phyloP scores from a whole-genome alignment of 2,113 vertebrate species.

The Thalassarche chlororhynchos region DNA sequence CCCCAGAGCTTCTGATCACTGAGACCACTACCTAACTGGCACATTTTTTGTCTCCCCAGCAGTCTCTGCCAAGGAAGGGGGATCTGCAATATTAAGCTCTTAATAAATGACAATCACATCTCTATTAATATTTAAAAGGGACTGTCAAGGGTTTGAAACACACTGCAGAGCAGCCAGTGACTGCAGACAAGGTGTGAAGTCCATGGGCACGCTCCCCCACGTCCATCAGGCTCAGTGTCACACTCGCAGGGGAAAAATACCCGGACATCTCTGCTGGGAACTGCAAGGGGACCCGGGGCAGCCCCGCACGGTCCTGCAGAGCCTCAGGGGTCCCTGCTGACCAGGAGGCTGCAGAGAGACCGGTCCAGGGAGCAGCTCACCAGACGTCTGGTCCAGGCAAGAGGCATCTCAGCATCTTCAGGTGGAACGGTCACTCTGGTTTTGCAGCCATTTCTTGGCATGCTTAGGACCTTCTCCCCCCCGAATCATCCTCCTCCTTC shows the following conservation, averaged over 20 bases:
- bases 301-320: background rate
- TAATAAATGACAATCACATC: background rate
- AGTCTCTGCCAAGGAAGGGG: background rate
- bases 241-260: background rate
- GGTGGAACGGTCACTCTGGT: background rate
- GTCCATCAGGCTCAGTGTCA: background rate
- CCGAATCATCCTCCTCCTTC: background rate
- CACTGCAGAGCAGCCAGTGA: background rate
- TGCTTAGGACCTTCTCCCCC: background rate
- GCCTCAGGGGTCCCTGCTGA: background rate
- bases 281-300: background rate
- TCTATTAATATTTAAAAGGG: background rate
- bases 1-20: background rate
- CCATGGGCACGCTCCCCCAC: fast-evolving
- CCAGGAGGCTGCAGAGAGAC: background rate
- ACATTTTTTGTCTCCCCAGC: background rate
- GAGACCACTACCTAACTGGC: background rate
- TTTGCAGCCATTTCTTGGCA: background rate
- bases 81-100: background rate
- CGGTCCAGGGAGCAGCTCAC: background rate
- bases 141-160: background rate
- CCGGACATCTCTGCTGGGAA: background rate
- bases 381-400: background rate
- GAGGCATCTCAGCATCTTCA: background rate
- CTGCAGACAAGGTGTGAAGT: background rate